Conservation (phyloP, 2,113 vertebrate species). For the Anthoscopus minutus region DNA sequence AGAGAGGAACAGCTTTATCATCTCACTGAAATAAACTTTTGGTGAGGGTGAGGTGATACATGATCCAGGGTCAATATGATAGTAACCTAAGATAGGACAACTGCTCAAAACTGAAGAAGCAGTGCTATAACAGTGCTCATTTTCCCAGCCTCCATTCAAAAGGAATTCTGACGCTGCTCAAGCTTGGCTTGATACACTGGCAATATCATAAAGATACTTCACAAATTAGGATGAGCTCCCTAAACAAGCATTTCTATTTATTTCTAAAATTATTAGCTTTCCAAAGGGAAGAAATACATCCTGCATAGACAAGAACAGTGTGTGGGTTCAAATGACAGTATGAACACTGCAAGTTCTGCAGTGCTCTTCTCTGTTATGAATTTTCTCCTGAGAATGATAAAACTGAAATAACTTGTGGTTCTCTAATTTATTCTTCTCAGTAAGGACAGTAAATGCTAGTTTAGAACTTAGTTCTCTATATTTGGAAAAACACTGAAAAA, state of each 20-base stretch:
- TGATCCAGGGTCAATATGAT: neutral
- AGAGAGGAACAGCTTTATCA: neutral
- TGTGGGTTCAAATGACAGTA: neutral
- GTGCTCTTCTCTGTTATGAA: neutral
- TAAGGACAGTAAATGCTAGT: neutral
- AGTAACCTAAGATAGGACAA: neutral
- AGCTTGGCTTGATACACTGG: neutral
- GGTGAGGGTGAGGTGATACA: neutral
- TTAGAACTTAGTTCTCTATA: neutral
- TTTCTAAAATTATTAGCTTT: slow-evolving; percentile 1
- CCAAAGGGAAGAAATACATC: neutral
- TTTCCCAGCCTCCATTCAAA: neutral
- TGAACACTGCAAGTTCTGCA: neutral
- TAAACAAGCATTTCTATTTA: neutral
- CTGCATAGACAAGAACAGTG: neutral
- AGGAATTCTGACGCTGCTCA: neutral
- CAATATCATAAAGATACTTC: neutral
- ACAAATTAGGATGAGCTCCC: neutral
- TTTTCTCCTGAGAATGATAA: neutral
- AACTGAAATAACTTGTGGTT: neutral
- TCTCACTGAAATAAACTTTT: neutral
- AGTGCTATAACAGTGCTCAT: neutral
- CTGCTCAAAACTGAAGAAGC: neutral
- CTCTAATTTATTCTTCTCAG: neutral
- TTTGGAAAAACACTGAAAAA: neutral